Conservation (phyloP, 2,888 invertebrate species). For the Margaritifera margaritifera region DNA sequence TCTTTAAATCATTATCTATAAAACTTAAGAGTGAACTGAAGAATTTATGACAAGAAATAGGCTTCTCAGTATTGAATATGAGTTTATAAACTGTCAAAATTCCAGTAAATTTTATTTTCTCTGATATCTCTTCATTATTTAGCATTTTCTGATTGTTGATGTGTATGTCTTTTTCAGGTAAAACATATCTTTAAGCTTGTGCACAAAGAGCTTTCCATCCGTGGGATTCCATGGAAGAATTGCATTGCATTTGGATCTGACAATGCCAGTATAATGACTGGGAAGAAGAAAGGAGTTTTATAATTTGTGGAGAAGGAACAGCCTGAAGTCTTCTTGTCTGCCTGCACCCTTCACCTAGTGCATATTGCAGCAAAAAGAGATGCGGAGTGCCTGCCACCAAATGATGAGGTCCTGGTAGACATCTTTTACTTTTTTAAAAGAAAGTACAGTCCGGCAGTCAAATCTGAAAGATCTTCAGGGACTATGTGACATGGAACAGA, state of each 20-base stretch:
- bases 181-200: neutral
- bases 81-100: too few relatives aligned
- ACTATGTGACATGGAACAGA: too few relatives aligned
- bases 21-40: too few relatives aligned
- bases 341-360: slow-evolving; percentile 17
- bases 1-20: too few relatives aligned
- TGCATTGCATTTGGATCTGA: slow-evolving; percentile 26
- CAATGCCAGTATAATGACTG: slow-evolving; percentile 32
- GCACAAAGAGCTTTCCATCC: neutral
- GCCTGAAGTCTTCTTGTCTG: slow-evolving; percentile 16
- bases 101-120: too few relatives aligned
- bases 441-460: too few relatives aligned
- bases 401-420: slow-evolving; percentile 22
- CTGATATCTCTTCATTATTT: too few relatives aligned
- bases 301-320: slow-evolving; percentile 24
- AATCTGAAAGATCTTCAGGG: too few relatives aligned
- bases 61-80: too few relatives aligned
- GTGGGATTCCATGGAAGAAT: slow-evolving; percentile 18
- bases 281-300: slow-evolving; percentile 29
- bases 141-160: too few relatives aligned
- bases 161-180: too few relatives aligned
- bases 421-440: slow-evolving; percentile 25
- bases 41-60: too few relatives aligned
- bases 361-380: slow-evolving; percentile 22
- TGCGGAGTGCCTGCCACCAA: slow-evolving; percentile 14